Evolutionary conservation across 2,797 vertebrate genomes (phyloP).

Genomic region (Pseudochromis fuscus): DNA sequence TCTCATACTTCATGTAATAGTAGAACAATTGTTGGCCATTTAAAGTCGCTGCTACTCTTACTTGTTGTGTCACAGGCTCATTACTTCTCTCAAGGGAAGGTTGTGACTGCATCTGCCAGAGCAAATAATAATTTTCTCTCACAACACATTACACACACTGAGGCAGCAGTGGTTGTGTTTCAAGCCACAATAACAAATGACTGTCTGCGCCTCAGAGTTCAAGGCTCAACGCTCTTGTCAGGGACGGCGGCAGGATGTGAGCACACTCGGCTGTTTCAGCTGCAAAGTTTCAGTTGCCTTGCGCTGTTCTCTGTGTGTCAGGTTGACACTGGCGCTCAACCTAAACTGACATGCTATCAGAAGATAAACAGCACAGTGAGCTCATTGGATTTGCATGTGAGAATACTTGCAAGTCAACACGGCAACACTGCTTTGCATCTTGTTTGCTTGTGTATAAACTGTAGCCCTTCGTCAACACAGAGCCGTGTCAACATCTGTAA

Average conservation of each 20-base stretch:
- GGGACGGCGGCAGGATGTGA: constrained; percentile 37
- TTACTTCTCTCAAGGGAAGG: constrained; percentile 12
- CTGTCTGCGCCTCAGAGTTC: constrained; percentile 45
- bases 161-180: constrained; percentile 29
- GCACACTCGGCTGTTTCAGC: not conserved
- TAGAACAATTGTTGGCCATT: constrained; percentile 54
- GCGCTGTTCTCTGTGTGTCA: constrained; percentile 52
- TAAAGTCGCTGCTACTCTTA: constrained; percentile 20
- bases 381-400: constrained; percentile 58
- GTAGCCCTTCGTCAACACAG: constrained; percentile 18
- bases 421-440: constrained; percentile 65
- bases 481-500: constrained; percentile 25
- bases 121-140: constrained; percentile 69
- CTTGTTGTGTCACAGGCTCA: constrained; percentile 33
- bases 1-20: constrained; percentile 6
- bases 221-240: constrained; percentile 38
- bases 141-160: constrained; percentile 42
- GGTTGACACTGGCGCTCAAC: constrained; percentile 62
- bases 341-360: constrained; percentile 67
- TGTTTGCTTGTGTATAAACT: constrained; percentile 70
- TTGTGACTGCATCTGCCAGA: constrained; percentile 26
- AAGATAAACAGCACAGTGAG: constrained; percentile 57
- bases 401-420: constrained; percentile 25
- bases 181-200: constrained; percentile 70
- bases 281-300: constrained; percentile 42